Evolutionary conservation across 2,797 vertebrate genomes (phyloP).

Genomic region (Pseudocheirus occidentalis): DNA sequence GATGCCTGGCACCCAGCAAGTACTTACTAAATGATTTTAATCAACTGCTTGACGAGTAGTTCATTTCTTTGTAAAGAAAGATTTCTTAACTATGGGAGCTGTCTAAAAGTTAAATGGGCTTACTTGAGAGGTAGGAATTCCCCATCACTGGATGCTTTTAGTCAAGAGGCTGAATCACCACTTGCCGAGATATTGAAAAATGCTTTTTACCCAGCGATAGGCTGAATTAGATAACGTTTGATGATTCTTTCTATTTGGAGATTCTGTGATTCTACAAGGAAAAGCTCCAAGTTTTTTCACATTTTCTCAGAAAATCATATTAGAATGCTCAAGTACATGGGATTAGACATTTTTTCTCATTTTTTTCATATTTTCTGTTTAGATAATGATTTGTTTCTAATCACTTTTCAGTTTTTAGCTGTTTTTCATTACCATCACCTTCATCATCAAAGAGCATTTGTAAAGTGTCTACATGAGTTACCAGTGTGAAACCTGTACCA

Average conservation of each 20-base stretch:
- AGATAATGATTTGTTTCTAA: neutral
- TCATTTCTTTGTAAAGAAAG: too few relatives aligned
- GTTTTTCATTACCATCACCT: neutral
- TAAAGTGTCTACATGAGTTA: neutral
- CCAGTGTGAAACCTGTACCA: neutral
- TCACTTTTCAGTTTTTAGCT: neutral
- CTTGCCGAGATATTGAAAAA: neutral
- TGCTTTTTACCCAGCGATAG: neutral
- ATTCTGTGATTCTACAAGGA: neutral
- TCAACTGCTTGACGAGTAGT: neutral
- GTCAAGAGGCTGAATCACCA: neutral
- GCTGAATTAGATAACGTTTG: neutral
- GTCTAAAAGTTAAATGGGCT: too few relatives aligned
- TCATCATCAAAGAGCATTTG: neutral
- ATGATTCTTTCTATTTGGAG: neutral
- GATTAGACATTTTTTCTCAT: neutral
- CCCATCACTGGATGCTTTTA: neutral
- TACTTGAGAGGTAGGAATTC: too few relatives aligned
- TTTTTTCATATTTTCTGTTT: neutral
- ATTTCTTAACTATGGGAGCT: too few relatives aligned
- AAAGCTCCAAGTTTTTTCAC: neutral
- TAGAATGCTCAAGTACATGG: neutral
- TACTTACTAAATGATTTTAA: neutral
- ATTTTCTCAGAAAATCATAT: neutral
- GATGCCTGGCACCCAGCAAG: neutral